Percentiles rank a stretch among this genome's conserved stretches.
Conservation (phyloP, 2,888 invertebrate species). For the Itoplectis maculator region DNA sequence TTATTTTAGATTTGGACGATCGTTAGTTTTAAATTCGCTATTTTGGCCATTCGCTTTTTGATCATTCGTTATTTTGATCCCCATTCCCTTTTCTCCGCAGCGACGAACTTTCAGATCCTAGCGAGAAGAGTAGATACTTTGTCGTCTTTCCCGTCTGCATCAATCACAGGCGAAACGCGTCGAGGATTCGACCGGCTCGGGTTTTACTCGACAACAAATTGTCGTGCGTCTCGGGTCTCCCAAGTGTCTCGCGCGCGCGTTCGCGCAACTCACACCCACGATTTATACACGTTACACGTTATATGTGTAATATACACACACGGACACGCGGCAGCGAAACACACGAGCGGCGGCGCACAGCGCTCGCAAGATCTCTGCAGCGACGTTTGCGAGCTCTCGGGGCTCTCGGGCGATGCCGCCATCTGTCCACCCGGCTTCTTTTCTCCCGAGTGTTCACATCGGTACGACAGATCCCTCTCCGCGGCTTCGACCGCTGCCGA, state of each 20-base stretch:
- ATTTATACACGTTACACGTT: too few species aligned
- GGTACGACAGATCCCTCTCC: constrained; percentile 75
- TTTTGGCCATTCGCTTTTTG: too few species aligned
- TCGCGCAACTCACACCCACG: neutral
- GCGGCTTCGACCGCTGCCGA: neutral
- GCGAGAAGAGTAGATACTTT: too few species aligned
- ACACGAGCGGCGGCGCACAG: neutral
- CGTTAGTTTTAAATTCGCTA: too few species aligned
- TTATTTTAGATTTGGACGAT: too few species aligned
- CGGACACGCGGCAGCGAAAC: too few species aligned
- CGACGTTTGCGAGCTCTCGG: constrained; percentile 21
- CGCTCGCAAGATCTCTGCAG: neutral
- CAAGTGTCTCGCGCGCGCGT: neutral
- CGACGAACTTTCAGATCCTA: too few species aligned
- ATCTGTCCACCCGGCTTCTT: constrained; percentile 72
- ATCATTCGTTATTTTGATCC: too few species aligned
- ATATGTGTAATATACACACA: too few species aligned
- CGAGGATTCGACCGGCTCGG: constrained; percentile 24
- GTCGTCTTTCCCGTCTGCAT: neutral
- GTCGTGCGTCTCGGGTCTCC: neutral
- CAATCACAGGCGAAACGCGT: constrained; percentile 8
- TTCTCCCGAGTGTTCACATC: constrained; percentile 66
- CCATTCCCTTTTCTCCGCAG: too few species aligned
- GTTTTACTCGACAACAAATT: constrained; percentile 14
- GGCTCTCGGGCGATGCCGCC: constrained; percentile 76